Evolutionary conservation across 2,888 invertebrate genomes (phyloP).

Genomic region (Leptarthrus brevirostris): DNA sequence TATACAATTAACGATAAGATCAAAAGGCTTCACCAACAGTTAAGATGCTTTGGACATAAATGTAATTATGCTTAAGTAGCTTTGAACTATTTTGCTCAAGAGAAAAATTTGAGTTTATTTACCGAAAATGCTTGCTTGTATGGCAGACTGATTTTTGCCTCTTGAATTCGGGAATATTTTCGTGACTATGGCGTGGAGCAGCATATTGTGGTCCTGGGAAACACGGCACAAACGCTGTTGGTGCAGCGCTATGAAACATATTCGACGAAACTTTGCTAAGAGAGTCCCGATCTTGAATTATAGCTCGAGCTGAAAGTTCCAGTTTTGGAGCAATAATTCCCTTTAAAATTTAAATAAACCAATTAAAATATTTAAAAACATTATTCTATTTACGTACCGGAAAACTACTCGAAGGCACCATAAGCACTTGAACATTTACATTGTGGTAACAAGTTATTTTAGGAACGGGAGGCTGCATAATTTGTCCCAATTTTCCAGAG

Average conservation of each 20-base stretch:
- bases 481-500: slow-evolving; percentile 61
- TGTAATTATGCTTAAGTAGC: too few species aligned
- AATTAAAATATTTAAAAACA: neutral
- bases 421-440: slow-evolving; percentile 62
- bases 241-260: neutral
- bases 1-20: neutral
- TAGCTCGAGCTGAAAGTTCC: slow-evolving; percentile 61
- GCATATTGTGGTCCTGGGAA: slow-evolving; percentile 33
- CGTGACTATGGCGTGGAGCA: slow-evolving; percentile 46
- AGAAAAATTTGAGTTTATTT: neutral
- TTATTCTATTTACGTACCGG: slow-evolving; percentile 58
- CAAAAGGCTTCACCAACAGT: too few species aligned
- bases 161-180: slow-evolving; percentile 55
- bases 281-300: slow-evolving; percentile 56
- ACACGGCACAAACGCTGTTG: slow-evolving; percentile 1
- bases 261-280: neutral
- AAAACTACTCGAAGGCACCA: slow-evolving; percentile 64
- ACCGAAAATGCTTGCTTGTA: slow-evolving; percentile 52
- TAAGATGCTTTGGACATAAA: too few species aligned
- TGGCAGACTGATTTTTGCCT: slow-evolving; percentile 63
- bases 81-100: too few species aligned
- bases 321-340: slow-evolving; percentile 65
- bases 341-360: slow-evolving; percentile 42
- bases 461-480: slow-evolving; percentile 59
- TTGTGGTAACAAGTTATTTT: slow-evolving; percentile 61